Percentiles rank a stretch among this genome's conserved stretches.
These are phyloP conservation scores for Alviniconcha strummeri DNA, from an alignment of 2,888 invertebrate species.

Conservation along the genomic window DNA sequence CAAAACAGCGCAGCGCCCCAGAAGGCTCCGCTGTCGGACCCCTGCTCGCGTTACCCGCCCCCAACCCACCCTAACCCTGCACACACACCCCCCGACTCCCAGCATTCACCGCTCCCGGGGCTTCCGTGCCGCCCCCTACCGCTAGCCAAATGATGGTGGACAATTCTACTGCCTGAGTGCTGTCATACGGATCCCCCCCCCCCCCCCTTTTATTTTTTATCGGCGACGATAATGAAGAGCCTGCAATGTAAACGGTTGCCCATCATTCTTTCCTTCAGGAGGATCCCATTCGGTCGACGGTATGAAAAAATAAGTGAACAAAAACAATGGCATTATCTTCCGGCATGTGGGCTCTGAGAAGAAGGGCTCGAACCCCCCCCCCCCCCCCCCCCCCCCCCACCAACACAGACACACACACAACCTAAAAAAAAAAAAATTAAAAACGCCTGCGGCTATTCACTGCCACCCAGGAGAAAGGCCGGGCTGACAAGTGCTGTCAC, in stretches of 20 bases:
- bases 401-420: too few species aligned
- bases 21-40: background rate
- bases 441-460: background rate
- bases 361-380: too few species aligned
- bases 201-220: background rate
- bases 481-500: background rate
- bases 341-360: background rate
- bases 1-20: constrained; percentile 7
- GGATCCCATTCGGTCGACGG: constrained; percentile 5
- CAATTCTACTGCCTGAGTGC: background rate
- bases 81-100: background rate
- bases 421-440: background rate
- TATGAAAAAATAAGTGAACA: constrained; percentile 27
- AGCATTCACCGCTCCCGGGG: background rate
- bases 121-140: constrained; percentile 6
- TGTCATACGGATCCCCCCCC: background rate
- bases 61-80: background rate
- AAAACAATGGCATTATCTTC: constrained; percentile 28
- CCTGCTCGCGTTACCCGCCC: constrained; percentile 26
- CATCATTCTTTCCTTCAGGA: background rate
- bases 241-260: constrained; percentile 11
- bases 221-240: background rate
- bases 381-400: background rate
- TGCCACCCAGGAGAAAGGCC: background rate
- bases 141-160: constrained; percentile 28